These are phyloP conservation scores for Aotus griseimembra DNA, from an alignment of 2,797 vertebrate genomes.

Conservation along the genomic window DNA sequence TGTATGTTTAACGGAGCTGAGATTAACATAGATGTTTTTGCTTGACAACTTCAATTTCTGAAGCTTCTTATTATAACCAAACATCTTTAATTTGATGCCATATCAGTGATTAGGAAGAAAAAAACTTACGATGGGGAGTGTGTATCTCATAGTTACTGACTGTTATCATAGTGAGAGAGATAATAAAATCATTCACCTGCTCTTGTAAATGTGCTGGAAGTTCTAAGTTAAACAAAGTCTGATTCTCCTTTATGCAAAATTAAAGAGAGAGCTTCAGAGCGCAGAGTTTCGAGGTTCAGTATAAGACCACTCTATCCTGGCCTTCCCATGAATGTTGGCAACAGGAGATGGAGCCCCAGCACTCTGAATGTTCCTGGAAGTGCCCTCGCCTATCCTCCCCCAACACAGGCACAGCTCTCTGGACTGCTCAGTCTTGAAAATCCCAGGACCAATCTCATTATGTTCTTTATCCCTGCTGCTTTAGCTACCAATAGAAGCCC, in stretches of 20 bases:
- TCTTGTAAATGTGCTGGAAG: not conserved
- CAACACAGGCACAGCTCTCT: not conserved
- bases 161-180: conserved; percentile 9
- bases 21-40: conserved; percentile 56
- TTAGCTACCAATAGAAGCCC: not conserved
- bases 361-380: not conserved
- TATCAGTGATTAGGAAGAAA: not conserved
- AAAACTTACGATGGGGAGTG: not conserved
- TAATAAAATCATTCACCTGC: conserved; percentile 9
- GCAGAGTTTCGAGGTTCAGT: not conserved
- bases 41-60: conserved; percentile 56
- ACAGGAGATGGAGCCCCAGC: not conserved
- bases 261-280: not conserved
- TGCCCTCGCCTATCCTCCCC: not conserved
- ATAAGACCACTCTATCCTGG: not conserved
- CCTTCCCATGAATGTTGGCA: not conserved
- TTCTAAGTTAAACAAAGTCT: not conserved
- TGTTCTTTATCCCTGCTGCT: not conserved
- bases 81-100: conserved; percentile 58
- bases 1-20: conserved; percentile 50
- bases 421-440: not conserved
- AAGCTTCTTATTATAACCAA: conserved; percentile 42
- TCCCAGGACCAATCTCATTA: not conserved
- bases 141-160: not conserved
- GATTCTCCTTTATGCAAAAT: not conserved